These are phyloP conservation scores for Coelinius sp. DNA, from an alignment of 2,888 invertebrate genomes.

Conservation along the genomic window DNA sequence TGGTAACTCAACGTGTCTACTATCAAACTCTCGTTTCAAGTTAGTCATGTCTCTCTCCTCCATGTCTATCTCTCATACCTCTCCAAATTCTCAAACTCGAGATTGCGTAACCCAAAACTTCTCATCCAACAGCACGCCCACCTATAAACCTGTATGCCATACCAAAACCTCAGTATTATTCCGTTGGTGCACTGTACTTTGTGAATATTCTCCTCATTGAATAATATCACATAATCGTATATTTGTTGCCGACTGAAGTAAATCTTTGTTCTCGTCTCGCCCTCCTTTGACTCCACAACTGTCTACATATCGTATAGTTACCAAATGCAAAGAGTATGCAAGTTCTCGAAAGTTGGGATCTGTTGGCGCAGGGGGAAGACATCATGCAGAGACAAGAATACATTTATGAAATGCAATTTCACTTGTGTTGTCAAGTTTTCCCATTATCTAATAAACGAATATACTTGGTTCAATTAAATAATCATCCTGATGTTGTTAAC, in stretches of 20 bases:
- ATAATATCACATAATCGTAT: not conserved
- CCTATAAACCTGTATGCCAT: not conserved
- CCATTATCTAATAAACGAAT: not conserved
- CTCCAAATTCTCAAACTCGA: slow-evolving; percentile 23
- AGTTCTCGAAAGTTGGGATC: not conserved
- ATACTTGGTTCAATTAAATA: not conserved
- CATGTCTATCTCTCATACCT: not conserved
- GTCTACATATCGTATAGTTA: not conserved
- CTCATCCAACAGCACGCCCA: not conserved
- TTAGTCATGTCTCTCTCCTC: not conserved
- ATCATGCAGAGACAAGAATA: not conserved
- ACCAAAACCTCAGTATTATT: not conserved
- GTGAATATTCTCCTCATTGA: slow-evolving; percentile 3
- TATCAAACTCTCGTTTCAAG: slow-evolving; percentile 25
- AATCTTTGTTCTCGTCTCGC: not conserved
- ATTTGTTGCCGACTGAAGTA: not conserved
- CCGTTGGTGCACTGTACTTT: not conserved
- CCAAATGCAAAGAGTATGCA: not conserved
- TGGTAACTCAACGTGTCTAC: slow-evolving; percentile 7
- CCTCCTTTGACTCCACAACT: not conserved
- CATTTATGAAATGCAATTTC: not conserved
- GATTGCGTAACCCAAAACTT: slow-evolving; percentile 31
- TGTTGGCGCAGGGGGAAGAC: not conserved
- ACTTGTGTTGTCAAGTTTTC: not conserved
- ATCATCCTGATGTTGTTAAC: no score